Conservation (phyloP, 2,113 vertebrate genomes). For the Eclectus roratus region DNA sequence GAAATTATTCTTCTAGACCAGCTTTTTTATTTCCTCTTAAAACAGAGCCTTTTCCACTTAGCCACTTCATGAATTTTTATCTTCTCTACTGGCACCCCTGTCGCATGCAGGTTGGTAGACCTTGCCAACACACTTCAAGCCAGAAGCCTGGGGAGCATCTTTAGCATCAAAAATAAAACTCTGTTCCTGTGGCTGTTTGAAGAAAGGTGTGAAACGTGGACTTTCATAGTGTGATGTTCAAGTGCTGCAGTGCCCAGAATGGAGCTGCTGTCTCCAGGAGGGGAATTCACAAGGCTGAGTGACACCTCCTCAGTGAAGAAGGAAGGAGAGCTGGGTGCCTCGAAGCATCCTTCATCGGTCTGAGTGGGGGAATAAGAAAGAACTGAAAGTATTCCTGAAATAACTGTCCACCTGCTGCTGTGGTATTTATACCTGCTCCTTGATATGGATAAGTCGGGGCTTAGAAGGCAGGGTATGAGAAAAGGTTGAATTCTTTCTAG, state of each 20-base stretch:
- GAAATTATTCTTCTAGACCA: neutral
- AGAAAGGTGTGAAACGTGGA: neutral
- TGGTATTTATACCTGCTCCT: neutral
- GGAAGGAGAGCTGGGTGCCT: neutral
- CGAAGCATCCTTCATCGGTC: neutral
- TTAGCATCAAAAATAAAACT: neutral
- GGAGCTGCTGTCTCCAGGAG: neutral
- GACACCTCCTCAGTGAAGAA: neutral
- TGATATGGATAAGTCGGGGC: neutral
- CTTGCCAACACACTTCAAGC: slow-evolving; percentile 1
- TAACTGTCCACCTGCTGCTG: neutral
- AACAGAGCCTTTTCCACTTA: neutral
- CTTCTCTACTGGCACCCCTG: neutral
- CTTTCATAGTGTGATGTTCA: neutral
- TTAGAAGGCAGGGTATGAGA: neutral
- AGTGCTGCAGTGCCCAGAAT: neutral
- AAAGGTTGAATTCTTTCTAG: neutral
- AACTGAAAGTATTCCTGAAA: neutral
- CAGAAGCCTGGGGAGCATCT: neutral
- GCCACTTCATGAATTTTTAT: neutral
- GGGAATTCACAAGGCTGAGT: neutral
- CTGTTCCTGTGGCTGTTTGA: neutral
- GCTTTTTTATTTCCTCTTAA: neutral
- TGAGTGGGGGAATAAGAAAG: neutral
- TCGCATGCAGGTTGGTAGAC: neutral